A percentile compares a stretch with the other conserved stretches of the same genome.
phyloP scores from a whole-genome alignment of 2,113 vertebrate species.

The Cephalopholis sonnerati region DNA sequence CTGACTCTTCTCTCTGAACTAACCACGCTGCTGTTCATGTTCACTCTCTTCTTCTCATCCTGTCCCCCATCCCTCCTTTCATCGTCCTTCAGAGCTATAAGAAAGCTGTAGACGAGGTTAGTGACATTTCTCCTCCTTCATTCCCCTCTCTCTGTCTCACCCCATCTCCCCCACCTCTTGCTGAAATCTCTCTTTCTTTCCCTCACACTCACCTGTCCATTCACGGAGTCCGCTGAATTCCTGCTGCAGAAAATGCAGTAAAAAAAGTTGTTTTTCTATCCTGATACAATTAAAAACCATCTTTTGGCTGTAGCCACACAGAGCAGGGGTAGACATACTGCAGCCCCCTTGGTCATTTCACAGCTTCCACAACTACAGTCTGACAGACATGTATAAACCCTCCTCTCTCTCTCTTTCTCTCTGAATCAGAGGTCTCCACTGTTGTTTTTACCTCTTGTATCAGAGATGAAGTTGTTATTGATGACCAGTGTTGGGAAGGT shows the following conservation, averaged over 20 bases:
- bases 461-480: not conserved
- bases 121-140: constrained; percentile 78
- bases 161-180: not conserved
- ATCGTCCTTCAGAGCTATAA: constrained; percentile 94
- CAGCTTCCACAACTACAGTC: too few relatives aligned
- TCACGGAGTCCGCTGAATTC: not conserved
- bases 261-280: not conserved
- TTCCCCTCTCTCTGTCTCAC: not conserved
- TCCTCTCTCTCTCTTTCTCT: not conserved
- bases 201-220: not conserved
- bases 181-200: not conserved
- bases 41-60: constrained; percentile 81
- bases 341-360: too few relatives aligned
- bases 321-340: too few relatives aligned
- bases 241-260: not conserved
- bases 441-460: not conserved
- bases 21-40: constrained; percentile 78
- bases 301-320: not conserved
- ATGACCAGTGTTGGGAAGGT: not conserved
- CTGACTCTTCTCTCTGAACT: constrained; percentile 75
- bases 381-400: not conserved
- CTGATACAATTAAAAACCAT: not conserved
- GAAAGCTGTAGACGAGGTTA: constrained; percentile 98
- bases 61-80: constrained; percentile 86
- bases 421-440: too few relatives aligned